A percentile compares a stretch with the other conserved stretches of the same genome.
Evolutionary conservation across 2,797 vertebrate species (phyloP).

Genomic region (Clarias fuscus): DNA sequence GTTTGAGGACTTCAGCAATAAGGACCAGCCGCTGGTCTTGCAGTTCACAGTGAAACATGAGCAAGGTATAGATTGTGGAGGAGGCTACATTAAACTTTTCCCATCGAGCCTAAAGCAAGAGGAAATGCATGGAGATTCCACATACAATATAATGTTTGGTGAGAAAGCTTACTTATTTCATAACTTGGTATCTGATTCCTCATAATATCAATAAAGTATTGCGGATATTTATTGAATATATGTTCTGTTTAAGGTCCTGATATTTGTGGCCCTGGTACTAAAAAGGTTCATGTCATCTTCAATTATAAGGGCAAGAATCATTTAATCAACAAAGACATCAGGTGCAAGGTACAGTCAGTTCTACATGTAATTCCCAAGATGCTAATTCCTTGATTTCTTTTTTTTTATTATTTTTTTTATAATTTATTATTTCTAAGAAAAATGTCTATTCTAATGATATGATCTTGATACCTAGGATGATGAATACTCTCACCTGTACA

Average conservation of each 20-base stretch:
- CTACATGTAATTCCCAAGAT: neutral
- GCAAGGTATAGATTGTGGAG: constrained; percentile 83
- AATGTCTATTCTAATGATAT: neutral
- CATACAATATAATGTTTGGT: constrained; percentile 86
- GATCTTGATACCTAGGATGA: constrained; percentile 74
- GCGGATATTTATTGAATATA: neutral
- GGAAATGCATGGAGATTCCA: constrained; percentile 78
- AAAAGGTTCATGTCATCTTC: constrained; percentile 87
- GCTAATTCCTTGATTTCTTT: neutral
- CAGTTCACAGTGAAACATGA: constrained; percentile 84
- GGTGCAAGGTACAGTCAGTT: constrained; percentile 77
- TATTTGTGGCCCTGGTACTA: constrained; percentile 87
- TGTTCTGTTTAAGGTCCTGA: constrained; percentile 77
- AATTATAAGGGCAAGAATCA: constrained; percentile 86
- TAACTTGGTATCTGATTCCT: neutral
- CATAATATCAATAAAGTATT: neutral
- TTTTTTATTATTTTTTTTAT: neutral
- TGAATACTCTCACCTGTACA: constrained; percentile 83
- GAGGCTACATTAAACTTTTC: constrained; percentile 81
- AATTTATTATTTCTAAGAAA: neutral
- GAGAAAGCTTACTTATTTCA: constrained; percentile 14
- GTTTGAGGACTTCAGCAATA: constrained; percentile 80
- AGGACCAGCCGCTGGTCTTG: constrained; percentile 76
- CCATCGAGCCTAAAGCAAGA: constrained; percentile 78
- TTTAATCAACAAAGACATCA: constrained; percentile 84